Conservation (phyloP, 1,140 invertebrate species). For the Spodoptera litura region DNA sequence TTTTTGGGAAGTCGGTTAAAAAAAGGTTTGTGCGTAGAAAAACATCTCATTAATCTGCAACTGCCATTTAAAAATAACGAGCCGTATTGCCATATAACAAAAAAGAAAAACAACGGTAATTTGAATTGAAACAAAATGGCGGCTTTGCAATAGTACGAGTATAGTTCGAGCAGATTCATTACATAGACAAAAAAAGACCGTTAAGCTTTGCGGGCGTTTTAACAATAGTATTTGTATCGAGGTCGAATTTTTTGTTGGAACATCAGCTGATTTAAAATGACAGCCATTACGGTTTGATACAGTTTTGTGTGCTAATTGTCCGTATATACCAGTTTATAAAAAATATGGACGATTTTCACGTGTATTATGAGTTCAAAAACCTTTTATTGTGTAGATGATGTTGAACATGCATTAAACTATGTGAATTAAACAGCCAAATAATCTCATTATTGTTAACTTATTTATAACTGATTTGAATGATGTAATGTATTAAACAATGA, state of each 20-base stretch:
- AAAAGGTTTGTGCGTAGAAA: background rate
- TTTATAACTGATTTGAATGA: no score
- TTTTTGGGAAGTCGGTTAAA: no score
- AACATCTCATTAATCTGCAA: background rate
- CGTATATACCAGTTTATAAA: no score
- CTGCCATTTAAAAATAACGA: background rate
- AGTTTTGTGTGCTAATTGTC: background rate
- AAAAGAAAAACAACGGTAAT: slow-evolving; percentile 37
- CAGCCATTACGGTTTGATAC: slow-evolving; percentile 12
- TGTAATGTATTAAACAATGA: no score
- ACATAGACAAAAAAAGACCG: slow-evolving; percentile 25
- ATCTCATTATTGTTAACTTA: no score
- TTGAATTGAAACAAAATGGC: slow-evolving; percentile 23
- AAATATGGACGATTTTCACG: no score
- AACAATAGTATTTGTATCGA: slow-evolving; percentile 41
- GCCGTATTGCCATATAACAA: slow-evolving; percentile 2
- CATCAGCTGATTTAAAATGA: slow-evolving; percentile 17
- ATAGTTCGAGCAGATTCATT: slow-evolving; percentile 8
- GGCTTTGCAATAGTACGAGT: background rate
- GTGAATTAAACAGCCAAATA: no score
- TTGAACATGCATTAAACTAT: no score
- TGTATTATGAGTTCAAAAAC: no score
- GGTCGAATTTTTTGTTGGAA: slow-evolving; percentile 38
- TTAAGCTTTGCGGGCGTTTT: slow-evolving; percentile 39
- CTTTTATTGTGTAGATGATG: no score